Evolutionary conservation across 2,797 vertebrate genomes (phyloP), one percentile per base, ranked within the genome.

Genomic region (Gallinago solitaria): DNA sequence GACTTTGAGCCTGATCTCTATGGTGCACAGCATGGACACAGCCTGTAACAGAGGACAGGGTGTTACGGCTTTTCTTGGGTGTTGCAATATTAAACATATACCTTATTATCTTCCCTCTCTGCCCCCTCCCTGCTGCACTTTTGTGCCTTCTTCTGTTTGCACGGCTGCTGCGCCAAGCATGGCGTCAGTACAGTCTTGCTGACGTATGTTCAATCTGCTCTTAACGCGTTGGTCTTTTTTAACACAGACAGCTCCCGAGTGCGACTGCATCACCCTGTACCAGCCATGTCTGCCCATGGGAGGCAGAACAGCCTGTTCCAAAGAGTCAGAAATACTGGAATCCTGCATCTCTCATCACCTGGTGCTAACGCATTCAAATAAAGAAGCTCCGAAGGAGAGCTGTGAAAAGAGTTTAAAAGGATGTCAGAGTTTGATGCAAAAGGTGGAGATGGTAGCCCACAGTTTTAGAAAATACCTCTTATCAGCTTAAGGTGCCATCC

Each of bases 21-120:
- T 6, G 3, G 2, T 0, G 0, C 21, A 5, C 25, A 16, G 43
- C 0, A 0, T 0, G 5, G 19, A 9, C 41, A 23, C 32, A 11
- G 21, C 25, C n/a, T 53, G 37, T 24, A 59, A 21, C 19, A 64
- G 39, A 64, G 9, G 50, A 24, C 43, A 27, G 43, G 33, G 9
- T 32, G 27, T 9, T 43, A 7, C 13, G 4, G 30, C 16, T 51
- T 43, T 16, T 4, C 24, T 23, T 2, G 1, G 4, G 20, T 13
- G 15, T 28, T 64, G 35, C 12, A 20, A 16, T 7, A 48, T n/a
- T 25, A n/a, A 41, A 50, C 20, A 54, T 56, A 50, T 20, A 9
- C 12, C 14, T 61, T 39, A 5, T 33, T 35, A 10, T 48, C 28
- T 39, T 50, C 23, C 45, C 30, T 39, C 10, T 19, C 57, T 23